These are phyloP conservation scores for Drosophila trapezifrons DNA, from an alignment of 1,140 invertebrate genomes.

Conservation along the genomic window DNA sequence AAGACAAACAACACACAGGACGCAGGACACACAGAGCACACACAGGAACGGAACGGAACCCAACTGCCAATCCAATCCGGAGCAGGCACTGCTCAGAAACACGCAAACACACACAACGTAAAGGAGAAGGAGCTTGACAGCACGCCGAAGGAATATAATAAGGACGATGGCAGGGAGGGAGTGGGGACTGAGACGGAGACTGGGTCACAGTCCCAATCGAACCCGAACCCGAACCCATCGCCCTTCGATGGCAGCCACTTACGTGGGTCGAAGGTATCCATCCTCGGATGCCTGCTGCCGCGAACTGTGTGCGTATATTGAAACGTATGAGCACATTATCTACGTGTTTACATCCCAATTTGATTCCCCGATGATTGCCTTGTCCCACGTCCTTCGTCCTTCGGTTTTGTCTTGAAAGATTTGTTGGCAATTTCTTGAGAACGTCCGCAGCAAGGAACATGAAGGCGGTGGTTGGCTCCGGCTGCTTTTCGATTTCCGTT, in stretches of 20 bases:
- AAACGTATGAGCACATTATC: conserved; percentile 82
- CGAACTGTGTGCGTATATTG: conserved; percentile 64
- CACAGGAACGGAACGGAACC: conserved; percentile 33
- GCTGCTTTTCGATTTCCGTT: conserved; percentile 70
- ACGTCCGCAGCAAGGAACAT: conserved; percentile 43
- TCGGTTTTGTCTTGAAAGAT: conserved; percentile 68
- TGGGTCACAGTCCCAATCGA: conserved; percentile 20
- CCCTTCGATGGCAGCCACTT: conserved; percentile 46
- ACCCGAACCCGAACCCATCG: conserved; percentile 22
- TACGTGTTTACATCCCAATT: conserved; percentile 83
- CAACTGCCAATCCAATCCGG: conserved; percentile 37
- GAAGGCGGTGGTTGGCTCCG: conserved; percentile 16
- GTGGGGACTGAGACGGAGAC: not conserved
- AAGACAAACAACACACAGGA: conserved; percentile 23
- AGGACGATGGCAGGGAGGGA: conserved; percentile 29
- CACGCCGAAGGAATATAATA: conserved; percentile 62
- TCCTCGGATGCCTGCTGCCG: not conserved
- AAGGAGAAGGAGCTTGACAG: conserved; percentile 55
- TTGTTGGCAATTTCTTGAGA: conserved; percentile 66
- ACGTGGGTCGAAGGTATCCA: conserved; percentile 16
- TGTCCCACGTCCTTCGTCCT: not conserved
- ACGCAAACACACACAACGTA: conserved; percentile 22
- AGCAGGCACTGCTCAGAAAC: conserved; percentile 5
- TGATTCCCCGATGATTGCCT: conserved; percentile 76
- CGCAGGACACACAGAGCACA: conserved; percentile 8